phyloP scores from a whole-genome alignment of 2,113 vertebrate genomes.

The Hylia prasina region DNA sequence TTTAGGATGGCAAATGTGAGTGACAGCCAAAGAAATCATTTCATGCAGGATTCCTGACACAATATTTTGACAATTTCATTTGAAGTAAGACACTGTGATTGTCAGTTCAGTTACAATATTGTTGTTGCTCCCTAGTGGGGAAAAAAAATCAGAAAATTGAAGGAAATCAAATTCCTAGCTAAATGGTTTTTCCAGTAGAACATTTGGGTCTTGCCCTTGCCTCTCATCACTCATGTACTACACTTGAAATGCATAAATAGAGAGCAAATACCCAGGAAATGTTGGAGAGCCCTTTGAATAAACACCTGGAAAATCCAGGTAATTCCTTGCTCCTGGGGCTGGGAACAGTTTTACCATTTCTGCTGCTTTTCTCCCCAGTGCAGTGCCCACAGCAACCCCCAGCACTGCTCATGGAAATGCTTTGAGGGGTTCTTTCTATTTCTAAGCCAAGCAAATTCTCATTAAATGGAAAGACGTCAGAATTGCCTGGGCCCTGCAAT shows the following conservation, averaged over 20 bases:
- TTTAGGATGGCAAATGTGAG: conserved; percentile 27
- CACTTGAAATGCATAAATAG: neutral
- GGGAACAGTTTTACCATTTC: neutral
- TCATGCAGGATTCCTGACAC: conserved; percentile 45
- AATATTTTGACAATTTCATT: conserved; percentile 68
- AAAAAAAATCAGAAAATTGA: neutral
- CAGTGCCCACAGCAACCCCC: neutral
- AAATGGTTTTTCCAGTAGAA: conserved; percentile 31
- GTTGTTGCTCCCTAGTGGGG: conserved; percentile 40
- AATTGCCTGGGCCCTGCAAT: neutral
- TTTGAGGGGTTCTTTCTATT: neutral
- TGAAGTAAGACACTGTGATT: conserved; percentile 40
- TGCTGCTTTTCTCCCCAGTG: neutral
- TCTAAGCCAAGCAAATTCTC: neutral
- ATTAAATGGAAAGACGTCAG: neutral
- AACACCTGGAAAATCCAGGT: neutral
- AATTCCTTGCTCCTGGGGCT: neutral
- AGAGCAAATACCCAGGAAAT: neutral
- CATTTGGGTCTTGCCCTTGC: conserved; percentile 24
- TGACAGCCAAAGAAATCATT: conserved; percentile 53
- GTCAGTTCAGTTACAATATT: conserved; percentile 57
- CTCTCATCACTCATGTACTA: neutral
- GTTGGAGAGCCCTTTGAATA: neutral
- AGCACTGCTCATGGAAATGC: neutral
- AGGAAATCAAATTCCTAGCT: conserved; percentile 36